A percentile compares a stretch with the other conserved stretches of the same genome.
Conservation (phyloP, 2,113 vertebrate genomes). For the Forbesichthys papilliferus region DNA sequence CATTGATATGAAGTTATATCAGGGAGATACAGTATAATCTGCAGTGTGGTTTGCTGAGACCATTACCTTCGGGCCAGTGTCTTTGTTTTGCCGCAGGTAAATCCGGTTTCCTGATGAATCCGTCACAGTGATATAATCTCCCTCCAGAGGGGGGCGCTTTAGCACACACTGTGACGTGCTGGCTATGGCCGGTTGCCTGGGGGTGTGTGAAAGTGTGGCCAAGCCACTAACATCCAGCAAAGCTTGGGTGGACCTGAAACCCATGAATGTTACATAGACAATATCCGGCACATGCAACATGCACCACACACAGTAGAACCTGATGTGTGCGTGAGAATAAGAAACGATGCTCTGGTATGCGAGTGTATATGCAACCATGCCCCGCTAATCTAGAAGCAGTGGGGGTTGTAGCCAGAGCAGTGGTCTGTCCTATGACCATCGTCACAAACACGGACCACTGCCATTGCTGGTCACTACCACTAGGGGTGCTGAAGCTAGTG, state of each 20-base stretch:
- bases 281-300: too few species aligned
- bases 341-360: too few species aligned
- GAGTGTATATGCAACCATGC: background rate
- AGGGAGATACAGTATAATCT: background rate
- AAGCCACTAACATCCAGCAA: conserved; percentile 73
- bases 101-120: conserved; percentile 82
- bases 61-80: conserved; percentile 60
- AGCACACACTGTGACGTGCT: conserved; percentile 60
- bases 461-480: too few species aligned
- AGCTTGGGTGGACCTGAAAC: conserved; percentile 40
- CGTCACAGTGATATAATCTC: conserved; percentile 90
- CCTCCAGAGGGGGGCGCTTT: conserved; percentile 83
- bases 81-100: conserved; percentile 82
- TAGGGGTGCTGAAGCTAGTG: too few species aligned
- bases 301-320: too few species aligned
- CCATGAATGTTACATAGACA: background rate
- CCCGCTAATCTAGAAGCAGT: background rate
- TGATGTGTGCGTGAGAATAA: too few species aligned
- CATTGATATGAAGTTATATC: too few species aligned
- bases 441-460: too few species aligned
- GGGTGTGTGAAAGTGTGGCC: conserved; percentile 46
- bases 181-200: conserved; percentile 22
- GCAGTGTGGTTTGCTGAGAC: background rate
- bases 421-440: too few species aligned
- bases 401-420: too few species aligned